Evolutionary conservation across 2,888 invertebrate genomes (phyloP).

Genomic region (Rotaria socialis): DNA sequence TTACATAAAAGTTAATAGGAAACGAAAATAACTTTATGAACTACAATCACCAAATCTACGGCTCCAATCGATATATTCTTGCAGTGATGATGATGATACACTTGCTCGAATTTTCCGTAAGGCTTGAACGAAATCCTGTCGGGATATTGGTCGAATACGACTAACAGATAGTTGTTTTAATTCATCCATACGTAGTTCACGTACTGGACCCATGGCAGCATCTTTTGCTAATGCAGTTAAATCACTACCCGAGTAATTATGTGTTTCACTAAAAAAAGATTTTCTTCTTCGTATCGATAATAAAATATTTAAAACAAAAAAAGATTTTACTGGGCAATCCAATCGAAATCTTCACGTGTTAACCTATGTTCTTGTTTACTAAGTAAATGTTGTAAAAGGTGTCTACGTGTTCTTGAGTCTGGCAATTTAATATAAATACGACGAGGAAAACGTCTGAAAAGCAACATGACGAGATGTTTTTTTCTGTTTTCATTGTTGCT

Average conservation of each 20-base stretch:
- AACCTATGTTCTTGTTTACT: slow-evolving; percentile 73
- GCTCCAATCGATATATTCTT: slow-evolving; percentile 1
- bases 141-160: slow-evolving; percentile 42
- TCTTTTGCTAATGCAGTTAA: slow-evolving; percentile 90
- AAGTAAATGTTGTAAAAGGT: slow-evolving; percentile 73
- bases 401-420: slow-evolving; percentile 72
- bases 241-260: slow-evolving; percentile 94
- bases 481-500: not conserved
- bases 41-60: slow-evolving; percentile 15
- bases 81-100: slow-evolving; percentile 3
- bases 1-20: not conserved
- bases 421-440: slow-evolving; percentile 92
- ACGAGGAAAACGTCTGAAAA: slow-evolving; percentile 79
- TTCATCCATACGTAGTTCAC: slow-evolving; percentile 62
- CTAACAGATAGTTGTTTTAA: slow-evolving; percentile 38
- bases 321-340: not conserved
- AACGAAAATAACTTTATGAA: not conserved
- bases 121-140: slow-evolving; percentile 38
- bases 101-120: slow-evolving; percentile 41
- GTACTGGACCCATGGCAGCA: slow-evolving; percentile 89
- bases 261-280: slow-evolving; percentile 75
- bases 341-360: slow-evolving; percentile 52
- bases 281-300: slow-evolving; percentile 59
- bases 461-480: not conserved
- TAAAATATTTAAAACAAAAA: not conserved